Evolutionary conservation across 2,113 vertebrate genomes (phyloP), one percentile per base, ranked within the genome.

Genomic region (Sinocyclocheilus rhinocerous): DNA sequence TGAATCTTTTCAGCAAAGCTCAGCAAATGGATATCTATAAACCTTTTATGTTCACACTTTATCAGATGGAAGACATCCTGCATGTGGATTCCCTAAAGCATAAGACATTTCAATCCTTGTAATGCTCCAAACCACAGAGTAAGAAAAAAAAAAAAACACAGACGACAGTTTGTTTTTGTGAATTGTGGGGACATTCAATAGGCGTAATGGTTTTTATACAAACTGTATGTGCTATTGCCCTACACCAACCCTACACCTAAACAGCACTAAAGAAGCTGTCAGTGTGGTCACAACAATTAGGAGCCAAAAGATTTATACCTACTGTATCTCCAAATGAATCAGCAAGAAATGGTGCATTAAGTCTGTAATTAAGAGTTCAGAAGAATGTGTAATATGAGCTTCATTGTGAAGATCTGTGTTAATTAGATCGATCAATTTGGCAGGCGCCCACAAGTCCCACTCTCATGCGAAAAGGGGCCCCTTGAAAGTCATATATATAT

Each of bases 241-340:
- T n/a, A n/a, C n/a, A n/a, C n/a, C n/a, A n/a, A n/a, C n/a, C n/a
- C n/a, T n/a, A n/a, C n/a, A n/a, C n/a, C n/a, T n/a, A n/a, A n/a
- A 15, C 36, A 24, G 12, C 7, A 50, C 39, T 29, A 18, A 24
- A 70, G 9, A 57, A 55, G 29, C 3, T 20, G 24, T 36, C 63
- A 18, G 18, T 81, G 69, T 80, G 11, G 15, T 57, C 63, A 15
- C 48, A 72, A 59, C 76, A 85, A 72, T 39, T 6, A 57, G 12
- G 16, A 50, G 48, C 52, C n/a, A 83, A 15, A 63, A 36, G 12
- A 72, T 69, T 50, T 69, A 88, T 45, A 73, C n/a, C 61, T 59
- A n/a, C 7, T n/a, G 57, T 73, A 20, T 24, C 59, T 55, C 45
- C 42, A n/a, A 20, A 79, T 36, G 65, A 67, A 69, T 69, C 84